Percentiles rank a stretch among this genome's conserved stretches.
Evolutionary conservation across 2,113 vertebrate species (phyloP).

Genomic region (Equus quagga): DNA sequence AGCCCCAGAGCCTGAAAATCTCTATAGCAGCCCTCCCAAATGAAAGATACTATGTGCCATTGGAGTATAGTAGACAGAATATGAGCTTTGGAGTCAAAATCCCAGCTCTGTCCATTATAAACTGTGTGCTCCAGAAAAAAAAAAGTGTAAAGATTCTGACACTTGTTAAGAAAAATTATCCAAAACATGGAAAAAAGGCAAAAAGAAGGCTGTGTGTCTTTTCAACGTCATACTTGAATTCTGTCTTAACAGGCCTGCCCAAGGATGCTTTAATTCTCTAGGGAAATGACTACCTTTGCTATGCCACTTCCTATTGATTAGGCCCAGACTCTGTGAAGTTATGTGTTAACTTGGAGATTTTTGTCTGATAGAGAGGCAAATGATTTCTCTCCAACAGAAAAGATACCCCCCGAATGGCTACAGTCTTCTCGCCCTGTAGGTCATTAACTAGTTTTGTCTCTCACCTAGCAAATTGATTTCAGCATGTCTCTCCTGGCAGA

Average conservation of each 20-base stretch:
- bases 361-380: background rate
- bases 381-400: background rate
- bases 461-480: background rate
- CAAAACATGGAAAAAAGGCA: background rate
- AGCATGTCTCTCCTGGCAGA: background rate
- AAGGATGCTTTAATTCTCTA: slow-evolving; percentile 17
- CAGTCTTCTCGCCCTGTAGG: background rate
- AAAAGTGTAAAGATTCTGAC: background rate
- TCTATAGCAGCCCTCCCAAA: background rate
- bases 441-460: background rate
- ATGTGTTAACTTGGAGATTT: background rate
- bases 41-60: background rate
- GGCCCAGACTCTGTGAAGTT: background rate
- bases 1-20: background rate
- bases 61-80: background rate
- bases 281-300: background rate
- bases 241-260: background rate
- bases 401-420: background rate
- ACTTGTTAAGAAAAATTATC: slow-evolving; percentile 18
- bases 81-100: background rate
- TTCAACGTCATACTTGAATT: background rate
- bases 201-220: background rate
- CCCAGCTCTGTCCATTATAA: background rate
- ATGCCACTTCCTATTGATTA: background rate
- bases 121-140: background rate